Base-by-base conservation (phyloP, 1,140 invertebrate genomes). In the Drosophila asahinai region DNA sequence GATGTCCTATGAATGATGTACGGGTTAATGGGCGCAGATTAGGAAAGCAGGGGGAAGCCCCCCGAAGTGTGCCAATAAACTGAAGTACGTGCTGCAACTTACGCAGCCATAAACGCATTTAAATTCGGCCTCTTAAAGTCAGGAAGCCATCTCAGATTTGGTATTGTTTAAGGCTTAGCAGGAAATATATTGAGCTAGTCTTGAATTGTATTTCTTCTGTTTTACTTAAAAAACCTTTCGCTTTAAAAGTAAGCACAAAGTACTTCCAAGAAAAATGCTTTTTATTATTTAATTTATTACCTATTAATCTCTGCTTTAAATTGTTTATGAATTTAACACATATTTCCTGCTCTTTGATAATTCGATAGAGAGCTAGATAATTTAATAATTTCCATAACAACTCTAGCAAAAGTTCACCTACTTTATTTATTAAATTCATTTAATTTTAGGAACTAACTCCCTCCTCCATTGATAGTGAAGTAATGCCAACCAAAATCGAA, bases 1-100 rank as follows among this genome's bases (percentile, higher is more conserved):
- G 66, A 30, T 60, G 54, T 42, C 15, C 66, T 17, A 51, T 72
- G 66, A 72, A 61, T 52, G 67, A 72, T 72, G 45, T 17, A 19
- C 54, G 45, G 70, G 65, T 51, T 73, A 73, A 61, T 71, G 47
- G 43, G 27, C 19, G 19, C 9, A 36, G 63, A 57, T 70, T 59
- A 51, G 67, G 52, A 38, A 22, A 25, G 11, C 49, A 5, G 36
- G 48, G 33, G 19, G 30, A n/a, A 15, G 2, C 47, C 45, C 42
- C 38, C 25, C 22, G 11, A 25, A 58, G 51, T 40, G 27, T 38
- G 36, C 52, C 45, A 58, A 60, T 49, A 59, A 38, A 30, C 63
- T 19, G 19, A 47, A 47, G 38, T 36, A 70, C 67, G 67, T 70
- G 62, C 67, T 30, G 67, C 67, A 70, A 49, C 65, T 36, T 25